Evolutionary conservation across 2,797 vertebrate genomes (phyloP), one percentile per base, ranked within the genome.

Genomic region (Oreortyx pictus): DNA sequence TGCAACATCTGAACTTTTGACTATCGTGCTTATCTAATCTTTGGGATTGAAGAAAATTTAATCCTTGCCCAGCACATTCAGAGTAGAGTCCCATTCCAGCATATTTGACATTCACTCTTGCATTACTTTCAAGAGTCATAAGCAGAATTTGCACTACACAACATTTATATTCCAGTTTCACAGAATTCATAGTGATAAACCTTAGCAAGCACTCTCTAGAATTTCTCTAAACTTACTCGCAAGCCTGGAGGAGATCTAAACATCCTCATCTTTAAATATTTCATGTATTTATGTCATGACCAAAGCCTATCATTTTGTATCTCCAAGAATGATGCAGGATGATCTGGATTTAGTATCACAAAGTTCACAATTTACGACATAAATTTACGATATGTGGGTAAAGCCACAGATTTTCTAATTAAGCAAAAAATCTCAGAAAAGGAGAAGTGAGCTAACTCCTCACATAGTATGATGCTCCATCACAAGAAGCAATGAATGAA

Each of bases 381-480:
- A 47, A 35, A 67, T 50, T 60, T 56, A 35, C 19, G 61, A 13
- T 44, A 47, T 56, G 74, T 25, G 8, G 7, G 1, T 59, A 50
- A 86, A 54, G 25, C 33, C 60, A 47, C 49, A 29, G 16, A 20
- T 57, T 6, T 33, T 50, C 7, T 83, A 56, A 41, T 54, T 77
- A 25, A 54, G 23, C 23, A 67, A 61, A 44, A 75, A 71, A 60
- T 66, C 31, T 88, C 35, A 64, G 19, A 24, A 81, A 78, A 29
- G 11, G 66, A 16, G 14, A 67, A 60, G 13, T 18, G 15, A 66
- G 37, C 1, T 17, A 86, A 80, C 46, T 11, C 14, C 11, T 25
- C 0, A 0, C 23, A 31, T 7, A 65, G 61, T 29, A 16, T 17
- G 15, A 25, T 43, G 29, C 15, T 62, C 27, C 15, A 24, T 60